phyloP scores from a whole-genome alignment of 2,797 vertebrate genomes.

The Xenopus petersii region DNA sequence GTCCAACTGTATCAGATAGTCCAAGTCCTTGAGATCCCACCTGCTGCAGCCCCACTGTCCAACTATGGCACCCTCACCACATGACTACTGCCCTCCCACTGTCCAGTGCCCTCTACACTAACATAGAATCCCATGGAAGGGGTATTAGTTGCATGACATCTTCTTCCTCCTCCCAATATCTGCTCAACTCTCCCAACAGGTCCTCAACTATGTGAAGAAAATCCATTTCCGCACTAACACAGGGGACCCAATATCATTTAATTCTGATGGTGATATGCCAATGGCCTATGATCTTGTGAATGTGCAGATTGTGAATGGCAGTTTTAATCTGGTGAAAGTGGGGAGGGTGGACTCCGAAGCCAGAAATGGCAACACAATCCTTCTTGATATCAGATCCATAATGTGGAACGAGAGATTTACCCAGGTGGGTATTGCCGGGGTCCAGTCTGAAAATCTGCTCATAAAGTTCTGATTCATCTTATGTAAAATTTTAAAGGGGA shows the following conservation, averaged over 20 bases:
- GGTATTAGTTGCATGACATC: too few relatives aligned
- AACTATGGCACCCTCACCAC: too few relatives aligned
- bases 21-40: too few relatives aligned
- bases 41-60: too few relatives aligned
- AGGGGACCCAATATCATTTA: constrained; percentile 12
- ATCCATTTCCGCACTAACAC: not conserved
- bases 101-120: too few relatives aligned
- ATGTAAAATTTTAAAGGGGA: too few relatives aligned
- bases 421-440: constrained; percentile 3
- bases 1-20: too few relatives aligned
- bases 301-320: constrained; percentile 16
- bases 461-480: too few relatives aligned
- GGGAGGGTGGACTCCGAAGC: constrained; percentile 12
- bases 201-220: constrained; percentile 24
- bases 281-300: constrained; percentile 27
- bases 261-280: constrained; percentile 24
- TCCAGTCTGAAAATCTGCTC: too few relatives aligned
- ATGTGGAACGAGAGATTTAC: constrained; percentile 10
- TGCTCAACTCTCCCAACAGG: not conserved
- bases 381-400: constrained; percentile 16
- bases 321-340: constrained; percentile 34
- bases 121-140: too few relatives aligned
- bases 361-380: not conserved
- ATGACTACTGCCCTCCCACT: too few relatives aligned
- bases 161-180: too few relatives aligned